phyloP scores from a whole-genome alignment of 2,113 vertebrate genomes.

The Cyanoderma ruficeps region DNA sequence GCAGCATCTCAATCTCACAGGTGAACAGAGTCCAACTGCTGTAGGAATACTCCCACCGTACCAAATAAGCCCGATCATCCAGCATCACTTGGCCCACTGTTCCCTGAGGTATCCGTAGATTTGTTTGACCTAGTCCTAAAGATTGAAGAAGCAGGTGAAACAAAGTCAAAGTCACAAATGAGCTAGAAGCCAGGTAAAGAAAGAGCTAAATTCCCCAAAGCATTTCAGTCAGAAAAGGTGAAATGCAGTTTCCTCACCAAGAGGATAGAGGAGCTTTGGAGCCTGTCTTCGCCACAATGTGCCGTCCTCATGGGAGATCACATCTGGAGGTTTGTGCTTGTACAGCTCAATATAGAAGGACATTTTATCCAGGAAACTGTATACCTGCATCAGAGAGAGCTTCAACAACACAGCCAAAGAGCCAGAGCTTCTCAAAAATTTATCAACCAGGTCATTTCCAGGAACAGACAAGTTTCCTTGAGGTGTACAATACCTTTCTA shows the following conservation, averaged over 20 bases:
- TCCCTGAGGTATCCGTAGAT: conserved; percentile 93
- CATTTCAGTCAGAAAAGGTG: not conserved
- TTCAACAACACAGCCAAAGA: not conserved
- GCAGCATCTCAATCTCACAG: conserved; percentile 97
- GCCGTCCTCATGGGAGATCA: conserved; percentile 91
- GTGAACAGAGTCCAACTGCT: conserved; percentile 97
- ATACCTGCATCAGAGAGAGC: conserved; percentile 79
- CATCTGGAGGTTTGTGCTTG: conserved; percentile 90
- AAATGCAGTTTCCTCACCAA: conserved; percentile 76
- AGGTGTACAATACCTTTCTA: not conserved
- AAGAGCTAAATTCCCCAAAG: not conserved
- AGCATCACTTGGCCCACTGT: conserved; percentile 88
- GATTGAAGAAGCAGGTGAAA: not conserved
- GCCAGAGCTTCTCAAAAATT: not conserved
- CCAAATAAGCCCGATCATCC: conserved; percentile 84
- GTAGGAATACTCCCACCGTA: conserved; percentile 95
- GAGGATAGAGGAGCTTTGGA: conserved; percentile 91
- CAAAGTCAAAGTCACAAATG: not conserved
- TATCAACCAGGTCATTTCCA: not conserved
- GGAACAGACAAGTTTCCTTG: not conserved
- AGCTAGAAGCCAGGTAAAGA: not conserved
- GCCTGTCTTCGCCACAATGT: conserved; percentile 90
- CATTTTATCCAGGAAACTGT: conserved; percentile 97
- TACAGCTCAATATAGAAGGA: conserved; percentile 93
- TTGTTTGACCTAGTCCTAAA: conserved; percentile 85